phyloP scores from a whole-genome alignment of 2,113 vertebrate genomes.

The Asarcornis scutulata region DNA sequence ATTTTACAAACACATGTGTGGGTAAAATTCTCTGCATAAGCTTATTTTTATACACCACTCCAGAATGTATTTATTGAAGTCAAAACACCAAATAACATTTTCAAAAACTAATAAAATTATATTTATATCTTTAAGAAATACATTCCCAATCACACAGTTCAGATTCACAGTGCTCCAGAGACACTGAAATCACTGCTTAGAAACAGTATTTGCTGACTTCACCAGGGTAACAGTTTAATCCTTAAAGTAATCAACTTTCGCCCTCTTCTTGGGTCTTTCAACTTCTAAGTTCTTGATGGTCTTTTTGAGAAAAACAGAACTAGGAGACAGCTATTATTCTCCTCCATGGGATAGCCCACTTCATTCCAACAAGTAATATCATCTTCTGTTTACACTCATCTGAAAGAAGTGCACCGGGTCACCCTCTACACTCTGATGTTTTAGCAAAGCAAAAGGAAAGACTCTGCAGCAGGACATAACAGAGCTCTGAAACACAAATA shows the following conservation, averaged over 20 bases:
- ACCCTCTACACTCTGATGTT: slow-evolving; percentile 66
- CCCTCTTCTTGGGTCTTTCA: slow-evolving; percentile 70
- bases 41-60: neutral
- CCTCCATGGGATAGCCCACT: slow-evolving; percentile 78
- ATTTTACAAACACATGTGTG: neutral
- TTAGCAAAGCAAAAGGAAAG: slow-evolving; percentile 69
- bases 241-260: slow-evolving; percentile 82
- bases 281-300: slow-evolving; percentile 76
- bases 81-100: slow-evolving; percentile 43
- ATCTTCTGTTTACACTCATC: slow-evolving; percentile 79
- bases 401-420: slow-evolving; percentile 72
- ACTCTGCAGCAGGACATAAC: slow-evolving; percentile 27
- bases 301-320: slow-evolving; percentile 77
- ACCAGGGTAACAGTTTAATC: slow-evolving; percentile 83
- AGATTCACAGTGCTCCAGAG: slow-evolving; percentile 79
- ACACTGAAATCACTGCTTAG: slow-evolving; percentile 79
- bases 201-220: slow-evolving; percentile 83
- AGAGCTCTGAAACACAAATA: slow-evolving; percentile 55
- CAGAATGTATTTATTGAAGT: slow-evolving; percentile 43
- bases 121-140: slow-evolving; percentile 68
- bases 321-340: slow-evolving; percentile 81
- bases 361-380: slow-evolving; percentile 77
- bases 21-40: neutral
- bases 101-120: slow-evolving; percentile 55
- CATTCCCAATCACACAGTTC: slow-evolving; percentile 53